Conservation (phyloP, 2,797 vertebrate genomes). For the Vireo griseus region DNA sequence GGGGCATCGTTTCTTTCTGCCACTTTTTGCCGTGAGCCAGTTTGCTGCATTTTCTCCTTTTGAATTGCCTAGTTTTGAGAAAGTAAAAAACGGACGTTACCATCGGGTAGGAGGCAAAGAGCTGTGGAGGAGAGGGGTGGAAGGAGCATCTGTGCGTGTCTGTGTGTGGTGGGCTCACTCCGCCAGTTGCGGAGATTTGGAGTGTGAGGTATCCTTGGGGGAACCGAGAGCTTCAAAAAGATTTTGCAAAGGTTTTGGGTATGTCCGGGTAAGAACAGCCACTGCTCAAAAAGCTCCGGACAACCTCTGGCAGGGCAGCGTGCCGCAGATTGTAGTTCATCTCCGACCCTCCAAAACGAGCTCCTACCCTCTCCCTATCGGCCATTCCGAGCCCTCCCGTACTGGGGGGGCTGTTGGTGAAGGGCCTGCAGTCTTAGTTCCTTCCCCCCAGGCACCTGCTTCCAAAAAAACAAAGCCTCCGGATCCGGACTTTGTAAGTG, state of each 20-base stretch:
- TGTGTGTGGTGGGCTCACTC: not conserved
- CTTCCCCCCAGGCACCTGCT: not conserved
- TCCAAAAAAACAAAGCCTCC: not conserved
- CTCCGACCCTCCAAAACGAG: not conserved
- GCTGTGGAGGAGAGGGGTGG: not conserved
- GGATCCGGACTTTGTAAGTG: not conserved
- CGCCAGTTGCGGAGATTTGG: not conserved
- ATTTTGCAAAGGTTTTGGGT: not conserved
- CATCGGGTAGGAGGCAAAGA: not conserved
- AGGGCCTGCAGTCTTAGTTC: not conserved
- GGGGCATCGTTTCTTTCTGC: slow-evolving; percentile 96
- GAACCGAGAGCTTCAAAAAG: not conserved
- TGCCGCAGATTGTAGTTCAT: not conserved
- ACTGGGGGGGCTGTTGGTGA: not conserved
- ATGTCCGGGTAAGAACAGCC: not conserved
- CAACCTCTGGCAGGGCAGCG: not conserved
- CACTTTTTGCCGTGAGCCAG: slow-evolving; percentile 97
- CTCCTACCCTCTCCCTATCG: not conserved
- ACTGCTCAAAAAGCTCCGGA: not conserved
- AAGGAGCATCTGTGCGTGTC: not conserved
- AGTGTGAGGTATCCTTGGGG: not conserved
- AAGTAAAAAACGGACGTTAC: slow-evolving; percentile 64
- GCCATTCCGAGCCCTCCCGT: not conserved
- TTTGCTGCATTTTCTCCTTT: slow-evolving; percentile 89
- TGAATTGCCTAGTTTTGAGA: slow-evolving; percentile 80